Base-by-base conservation (phyloP, 1,140 invertebrate genomes). In the Drosophila funebris region DNA sequence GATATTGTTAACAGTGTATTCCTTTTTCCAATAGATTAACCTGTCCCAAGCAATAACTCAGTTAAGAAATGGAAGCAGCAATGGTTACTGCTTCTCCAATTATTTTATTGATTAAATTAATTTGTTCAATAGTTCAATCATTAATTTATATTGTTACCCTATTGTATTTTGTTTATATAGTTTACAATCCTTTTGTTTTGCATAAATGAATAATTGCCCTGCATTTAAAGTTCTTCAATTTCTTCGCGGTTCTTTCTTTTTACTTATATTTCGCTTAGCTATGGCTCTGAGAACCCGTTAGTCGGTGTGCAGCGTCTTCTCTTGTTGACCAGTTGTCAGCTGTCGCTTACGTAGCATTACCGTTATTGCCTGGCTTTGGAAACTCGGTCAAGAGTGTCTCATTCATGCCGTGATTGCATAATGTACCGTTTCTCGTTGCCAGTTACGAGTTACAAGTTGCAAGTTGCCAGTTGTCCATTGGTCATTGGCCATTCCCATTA, bases 311-410 rank as follows among this genome's bases (percentile, higher is more conserved):
- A 39, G 27, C 14, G 54, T 62, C 50, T 62, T 22, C 61, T 61
- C 41, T 60, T 57, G 22, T 43, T 18, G 44, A 36, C 46, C 43
- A 20, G 27, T 78, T 88, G 84, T 88, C 84, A 89, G 79, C 79
- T 88, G 84, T 84, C 83, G 84, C 83, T 76, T 88, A 76, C 80
- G 74, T 82, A 57, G 78, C 70, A 70, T 73, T 87, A 88, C 83
- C 83, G 83, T 88, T 88, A 88, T 70, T 79, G 84, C 79, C 79
- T 85, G 88, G 70, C 84, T 88, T 72, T 74, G 84, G 85, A 90
- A 90, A 90, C 79, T 90, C 89, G 88, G 88, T 90, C 88, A 90
- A 90, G 88, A 90, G 88, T 90, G 88, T 90, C 88, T 88, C 78
- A 84, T 82, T 88, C 83, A 90, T 90, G 88, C 80, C 87, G 88